phyloP scores from a whole-genome alignment of 2,797 vertebrate species.

The Pseudochromis fuscus region DNA sequence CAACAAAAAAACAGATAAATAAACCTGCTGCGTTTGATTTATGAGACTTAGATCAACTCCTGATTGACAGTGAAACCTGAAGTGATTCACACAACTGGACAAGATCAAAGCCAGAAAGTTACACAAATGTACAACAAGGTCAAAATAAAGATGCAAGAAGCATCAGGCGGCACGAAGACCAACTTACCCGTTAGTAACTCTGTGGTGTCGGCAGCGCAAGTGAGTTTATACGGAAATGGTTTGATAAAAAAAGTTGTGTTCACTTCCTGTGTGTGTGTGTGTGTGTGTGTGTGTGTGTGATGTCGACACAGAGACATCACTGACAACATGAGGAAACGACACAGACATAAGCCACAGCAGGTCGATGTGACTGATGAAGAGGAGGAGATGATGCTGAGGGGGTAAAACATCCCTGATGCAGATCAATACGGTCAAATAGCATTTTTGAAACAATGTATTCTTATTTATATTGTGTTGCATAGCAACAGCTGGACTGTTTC shows the following conservation, averaged over 20 bases:
- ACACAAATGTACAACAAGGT: neutral
- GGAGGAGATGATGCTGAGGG: too few species aligned
- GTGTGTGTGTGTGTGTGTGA: conserved; percentile 15
- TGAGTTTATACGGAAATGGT: conserved; percentile 60
- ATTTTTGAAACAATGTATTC: too few species aligned
- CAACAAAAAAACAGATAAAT: neutral
- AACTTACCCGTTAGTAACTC: conserved; percentile 46
- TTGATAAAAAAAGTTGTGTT: conserved; percentile 33
- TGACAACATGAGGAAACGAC: conserved; percentile 13
- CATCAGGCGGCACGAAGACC: neutral
- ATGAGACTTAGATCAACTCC: neutral
- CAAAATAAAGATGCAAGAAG: conserved; percentile 6
- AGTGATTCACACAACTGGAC: neutral
- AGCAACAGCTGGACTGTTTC: neutral
- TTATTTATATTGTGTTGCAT: neutral
- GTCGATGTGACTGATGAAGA: too few species aligned
- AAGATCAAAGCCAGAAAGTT: conserved; percentile 6
- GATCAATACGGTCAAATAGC: neutral
- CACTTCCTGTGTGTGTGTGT: conserved; percentile 72
- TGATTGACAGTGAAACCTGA: conserved; percentile 14
- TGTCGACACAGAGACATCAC: too few species aligned
- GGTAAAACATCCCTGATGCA: neutral
- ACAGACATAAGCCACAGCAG: too few species aligned
- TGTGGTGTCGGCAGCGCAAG: conserved; percentile 37
- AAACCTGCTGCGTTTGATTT: neutral